Evolutionary conservation across 2,888 invertebrate genomes (phyloP).

Genomic region (Coenonympha arcania): DNA sequence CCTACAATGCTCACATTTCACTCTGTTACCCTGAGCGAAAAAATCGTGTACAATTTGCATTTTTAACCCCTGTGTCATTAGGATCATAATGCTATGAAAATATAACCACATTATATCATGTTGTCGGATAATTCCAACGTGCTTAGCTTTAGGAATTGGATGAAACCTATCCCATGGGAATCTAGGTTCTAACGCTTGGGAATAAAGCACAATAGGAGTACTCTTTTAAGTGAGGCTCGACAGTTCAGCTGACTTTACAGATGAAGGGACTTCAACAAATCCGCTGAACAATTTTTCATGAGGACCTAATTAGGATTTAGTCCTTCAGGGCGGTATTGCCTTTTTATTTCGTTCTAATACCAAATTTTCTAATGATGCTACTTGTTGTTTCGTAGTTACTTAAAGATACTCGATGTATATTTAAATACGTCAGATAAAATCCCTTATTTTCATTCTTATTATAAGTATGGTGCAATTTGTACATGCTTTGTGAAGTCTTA

Average conservation of each 20-base stretch:
- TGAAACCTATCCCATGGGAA: background rate
- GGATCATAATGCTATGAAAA: conserved; percentile 7
- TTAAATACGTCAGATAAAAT: too few species aligned
- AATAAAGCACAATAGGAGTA: conserved; percentile 3
- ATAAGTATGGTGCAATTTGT: too few species aligned
- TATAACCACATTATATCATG: conserved; percentile 13
- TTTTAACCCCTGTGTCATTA: conserved; percentile 5
- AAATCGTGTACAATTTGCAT: conserved; percentile 12
- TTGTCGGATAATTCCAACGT: background rate
- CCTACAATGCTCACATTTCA: conserved; percentile 6
- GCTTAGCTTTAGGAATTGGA: conserved; percentile 3
- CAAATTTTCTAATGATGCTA: too few species aligned
- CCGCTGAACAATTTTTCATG: conserved; percentile 11
- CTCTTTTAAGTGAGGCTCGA: conserved; percentile 1
- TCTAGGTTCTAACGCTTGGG: conserved; percentile 10
- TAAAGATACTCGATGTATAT: too few species aligned
- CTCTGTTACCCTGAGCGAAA: background rate
- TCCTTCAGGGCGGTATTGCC: background rate
- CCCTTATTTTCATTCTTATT: too few species aligned
- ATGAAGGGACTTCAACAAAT: conserved; percentile 22
- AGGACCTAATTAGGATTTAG: conserved; percentile 10
- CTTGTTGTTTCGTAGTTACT: too few species aligned
- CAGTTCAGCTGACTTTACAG: conserved; percentile 23
- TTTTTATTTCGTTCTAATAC: background rate
- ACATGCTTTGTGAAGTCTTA: too few species aligned